phyloP scores from a whole-genome alignment of 2,797 vertebrate species.

The Megaceryle alcyon region DNA sequence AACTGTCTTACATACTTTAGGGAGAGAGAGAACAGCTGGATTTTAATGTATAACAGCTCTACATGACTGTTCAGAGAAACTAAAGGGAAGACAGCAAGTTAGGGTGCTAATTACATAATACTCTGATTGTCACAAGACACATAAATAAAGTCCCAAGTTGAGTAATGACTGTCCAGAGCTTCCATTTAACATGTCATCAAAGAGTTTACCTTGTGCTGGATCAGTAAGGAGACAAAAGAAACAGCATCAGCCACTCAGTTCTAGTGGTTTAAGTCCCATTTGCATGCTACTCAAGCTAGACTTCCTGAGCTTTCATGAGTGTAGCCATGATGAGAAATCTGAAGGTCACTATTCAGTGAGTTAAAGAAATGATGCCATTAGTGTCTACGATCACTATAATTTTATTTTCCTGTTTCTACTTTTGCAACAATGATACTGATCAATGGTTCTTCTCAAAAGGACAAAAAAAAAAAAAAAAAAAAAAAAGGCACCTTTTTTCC shows the following conservation, averaged over 20 bases:
- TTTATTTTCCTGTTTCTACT: neutral
- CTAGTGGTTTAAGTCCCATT: neutral
- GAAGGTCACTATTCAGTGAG: neutral
- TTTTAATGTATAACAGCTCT: neutral
- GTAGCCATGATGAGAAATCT: neutral
- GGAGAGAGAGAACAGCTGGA: neutral
- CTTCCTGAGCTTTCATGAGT: neutral
- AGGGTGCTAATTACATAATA: neutral
- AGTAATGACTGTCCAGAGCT: neutral
- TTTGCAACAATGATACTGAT: neutral
- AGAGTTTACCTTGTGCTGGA: neutral
- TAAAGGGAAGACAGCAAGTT: neutral
- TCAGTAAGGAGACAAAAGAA: neutral
- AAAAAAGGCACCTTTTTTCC: too few relatives aligned
- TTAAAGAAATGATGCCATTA: neutral
- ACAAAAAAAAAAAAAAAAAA: neutral
- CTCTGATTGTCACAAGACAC: neutral
- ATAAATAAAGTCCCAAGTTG: neutral
- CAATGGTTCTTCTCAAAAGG: neutral
- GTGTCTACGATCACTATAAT: neutral
- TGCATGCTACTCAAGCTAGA: neutral
- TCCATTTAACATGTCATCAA: neutral
- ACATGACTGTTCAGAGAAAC: neutral
- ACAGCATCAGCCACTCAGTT: neutral
- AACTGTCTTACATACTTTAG: neutral